Base-by-base conservation (phyloP, 92 coral and sea anemone species). In the Metridium senile region DNA sequence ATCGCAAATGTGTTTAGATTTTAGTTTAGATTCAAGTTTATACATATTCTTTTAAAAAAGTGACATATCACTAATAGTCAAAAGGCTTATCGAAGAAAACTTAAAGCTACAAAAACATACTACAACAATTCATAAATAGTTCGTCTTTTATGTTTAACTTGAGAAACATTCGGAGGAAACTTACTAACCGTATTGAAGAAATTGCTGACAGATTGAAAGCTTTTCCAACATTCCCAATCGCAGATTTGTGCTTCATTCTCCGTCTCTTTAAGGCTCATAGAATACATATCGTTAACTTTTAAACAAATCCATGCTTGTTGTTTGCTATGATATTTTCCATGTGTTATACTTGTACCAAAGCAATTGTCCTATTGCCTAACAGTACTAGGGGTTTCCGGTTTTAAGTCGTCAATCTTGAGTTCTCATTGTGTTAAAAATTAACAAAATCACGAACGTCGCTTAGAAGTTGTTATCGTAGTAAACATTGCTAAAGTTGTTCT, bases 261-360 rank as follows among this genome's bases (percentile, higher is more conserved):
- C 49, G 49, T 1, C 22, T 63, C 69, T 63, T 63, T 63, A 1
- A 63, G 45, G 3, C 32, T 63, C 69, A 63, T 28, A 13, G 69
- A 63, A 63, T 28, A 30, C 69, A 63, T 63, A 13, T 39, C 13
- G 49, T 39, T 39, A 6, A 39, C 13, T 39, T 39, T 13, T 39
- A 4, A 4, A 13, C 49, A 39, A 39, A 39, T 6, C 49, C 49
- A 39, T 39, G 49, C 13, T 13, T 39, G 8, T 39, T 4, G 13
- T 39, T 4, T 39, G 13, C 13, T 13, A 39, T 39, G 13, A 39
- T 54, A 21, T 9, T 54, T 4, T 16, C 4, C 61, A 21, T 16
- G 25, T 54, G 61, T 54, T 16, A 19, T 54, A 4, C 25, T 21
- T 54, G 25, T 21, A 54, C 4, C 17, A 3, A 7, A 54, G 61